phyloP scores from a whole-genome alignment of 2,888 invertebrate species.

The Cheilosia impressa region DNA sequence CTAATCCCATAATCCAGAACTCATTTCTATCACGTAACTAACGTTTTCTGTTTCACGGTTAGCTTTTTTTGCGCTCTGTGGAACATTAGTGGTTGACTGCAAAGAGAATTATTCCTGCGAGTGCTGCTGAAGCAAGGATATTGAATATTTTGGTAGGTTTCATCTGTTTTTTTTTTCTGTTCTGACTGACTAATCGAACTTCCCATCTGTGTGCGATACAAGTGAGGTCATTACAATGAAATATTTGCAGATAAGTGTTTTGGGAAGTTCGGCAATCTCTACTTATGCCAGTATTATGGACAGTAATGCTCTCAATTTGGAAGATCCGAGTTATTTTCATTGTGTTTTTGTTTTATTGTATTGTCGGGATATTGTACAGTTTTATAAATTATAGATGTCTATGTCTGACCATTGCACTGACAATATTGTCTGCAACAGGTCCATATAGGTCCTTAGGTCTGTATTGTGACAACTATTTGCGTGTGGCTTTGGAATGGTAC shows the following conservation, averaged over 20 bases:
- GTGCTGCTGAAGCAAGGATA: background rate
- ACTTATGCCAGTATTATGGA: conserved; percentile 20
- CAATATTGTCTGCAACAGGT: no score
- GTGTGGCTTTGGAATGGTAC: no score
- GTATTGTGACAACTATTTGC: no score
- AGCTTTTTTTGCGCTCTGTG: background rate
- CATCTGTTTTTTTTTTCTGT: background rate
- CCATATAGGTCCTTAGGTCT: no score
- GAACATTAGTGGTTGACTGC: conserved; percentile 29
- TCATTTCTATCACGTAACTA: conserved; percentile 54
- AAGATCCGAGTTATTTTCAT: background rate
- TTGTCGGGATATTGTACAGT: background rate
- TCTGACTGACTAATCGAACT: conserved; percentile 42
- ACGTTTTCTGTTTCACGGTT: conserved; percentile 36
- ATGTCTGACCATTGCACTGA: background rate
- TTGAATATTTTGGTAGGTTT: conserved; percentile 5
- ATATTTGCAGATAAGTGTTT: conserved; percentile 57
- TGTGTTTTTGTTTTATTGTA: background rate
- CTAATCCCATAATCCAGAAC: conserved; percentile 62
- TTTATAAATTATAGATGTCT: background rate
- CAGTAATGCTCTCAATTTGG: background rate
- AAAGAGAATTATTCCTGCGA: conserved; percentile 27
- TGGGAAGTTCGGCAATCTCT: conserved; percentile 39
- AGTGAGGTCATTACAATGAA: conserved; percentile 48
- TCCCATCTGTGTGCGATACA: conserved; percentile 35